Evolutionary conservation across 2,113 vertebrate species (phyloP).

Genomic region (rat (Rattus norvegicus)): GRCr8 NC_086023.1:40398001-40398500

Average conservation of each 20-base stretch:
- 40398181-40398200: neutral
- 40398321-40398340: neutral
- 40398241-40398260: neutral
- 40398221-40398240: neutral
- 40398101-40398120: neutral
- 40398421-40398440: neutral
- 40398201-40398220: neutral
- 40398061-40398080: neutral
- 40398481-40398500: neutral
- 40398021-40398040: neutral
- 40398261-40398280: neutral
- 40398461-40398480: neutral
- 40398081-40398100: neutral
- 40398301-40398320: neutral
- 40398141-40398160: neutral
- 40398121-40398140: conserved; percentile 25
- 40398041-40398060: too few species aligned
- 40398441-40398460: neutral
- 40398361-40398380: neutral
- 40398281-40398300: neutral
- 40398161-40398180: neutral
- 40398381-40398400: neutral
- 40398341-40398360: neutral
- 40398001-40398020: neutral
- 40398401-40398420: too few species aligned